Conservation (phyloP, 2,113 vertebrate species). For the Isurus oxyrinchus region DNA sequence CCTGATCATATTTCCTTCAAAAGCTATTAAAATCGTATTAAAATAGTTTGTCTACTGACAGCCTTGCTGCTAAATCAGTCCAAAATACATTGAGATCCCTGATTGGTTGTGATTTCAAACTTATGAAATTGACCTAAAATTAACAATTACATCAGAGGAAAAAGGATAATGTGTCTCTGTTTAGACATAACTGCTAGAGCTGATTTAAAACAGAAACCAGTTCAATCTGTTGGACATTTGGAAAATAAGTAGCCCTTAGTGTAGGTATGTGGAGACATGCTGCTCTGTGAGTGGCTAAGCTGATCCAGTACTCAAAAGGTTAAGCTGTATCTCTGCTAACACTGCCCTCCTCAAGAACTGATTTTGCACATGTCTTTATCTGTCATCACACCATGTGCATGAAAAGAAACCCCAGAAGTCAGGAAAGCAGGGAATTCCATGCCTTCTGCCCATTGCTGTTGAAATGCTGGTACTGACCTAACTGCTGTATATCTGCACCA, state of each 20-base stretch:
- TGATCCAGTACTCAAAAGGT: slow-evolving; percentile 35
- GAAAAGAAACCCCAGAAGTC: slow-evolving; percentile 36
- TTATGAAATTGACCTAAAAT: slow-evolving; percentile 35
- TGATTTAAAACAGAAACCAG: slow-evolving; percentile 34
- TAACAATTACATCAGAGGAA: slow-evolving; percentile 32
- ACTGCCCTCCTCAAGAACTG: slow-evolving; percentile 48
- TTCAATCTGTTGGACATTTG: slow-evolving; percentile 29
- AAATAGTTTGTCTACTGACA: slow-evolving; percentile 10
- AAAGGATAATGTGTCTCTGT: slow-evolving; percentile 34
- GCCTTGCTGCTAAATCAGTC: slow-evolving; percentile 8
- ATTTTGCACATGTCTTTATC: slow-evolving; percentile 35
- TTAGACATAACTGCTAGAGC: slow-evolving; percentile 2
- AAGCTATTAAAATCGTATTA: slow-evolving; percentile 26
- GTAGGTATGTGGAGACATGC: neutral
- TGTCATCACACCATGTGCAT: slow-evolving; percentile 32
- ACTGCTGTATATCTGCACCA: slow-evolving; percentile 22
- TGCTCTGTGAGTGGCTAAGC: neutral
- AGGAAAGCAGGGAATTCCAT: slow-evolving; percentile 32
- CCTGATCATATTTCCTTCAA: slow-evolving; percentile 32
- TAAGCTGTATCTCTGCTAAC: slow-evolving; percentile 43
- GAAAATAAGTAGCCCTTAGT: slow-evolving; percentile 5
- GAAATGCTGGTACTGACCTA: slow-evolving; percentile 38
- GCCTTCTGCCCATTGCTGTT: slow-evolving; percentile 26
- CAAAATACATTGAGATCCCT: slow-evolving; percentile 19
- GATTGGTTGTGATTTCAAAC: slow-evolving; percentile 32